phyloP scores from a whole-genome alignment of 2,797 vertebrate genomes.

The Peromyscus aztecus region DNA sequence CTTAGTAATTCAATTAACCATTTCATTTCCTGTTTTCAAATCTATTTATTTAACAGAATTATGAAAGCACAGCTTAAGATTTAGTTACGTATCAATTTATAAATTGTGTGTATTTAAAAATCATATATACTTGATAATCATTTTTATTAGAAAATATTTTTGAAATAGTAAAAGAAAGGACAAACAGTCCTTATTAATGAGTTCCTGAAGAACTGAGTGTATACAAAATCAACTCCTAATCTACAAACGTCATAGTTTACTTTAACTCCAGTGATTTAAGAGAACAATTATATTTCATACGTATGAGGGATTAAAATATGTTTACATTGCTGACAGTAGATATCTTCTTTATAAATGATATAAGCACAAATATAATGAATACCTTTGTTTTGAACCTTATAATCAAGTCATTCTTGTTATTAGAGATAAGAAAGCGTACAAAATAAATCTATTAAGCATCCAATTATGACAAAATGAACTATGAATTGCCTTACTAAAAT shows the following conservation, averaged over 20 bases:
- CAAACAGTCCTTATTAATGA: neutral
- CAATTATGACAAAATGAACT: neutral
- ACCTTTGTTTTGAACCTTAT: neutral
- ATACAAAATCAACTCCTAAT: constrained; percentile 18
- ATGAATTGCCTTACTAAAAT: neutral
- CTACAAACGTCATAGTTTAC: neutral
- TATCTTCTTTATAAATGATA: constrained; percentile 10
- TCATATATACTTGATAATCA: neutral
- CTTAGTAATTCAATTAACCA: neutral
- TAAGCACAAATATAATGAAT: neutral
- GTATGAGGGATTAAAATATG: neutral
- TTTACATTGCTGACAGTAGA: neutral
- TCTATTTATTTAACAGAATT: constrained; percentile 8
- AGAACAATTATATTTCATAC: neutral
- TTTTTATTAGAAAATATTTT: neutral
- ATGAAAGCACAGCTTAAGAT: neutral
- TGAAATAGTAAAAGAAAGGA: neutral
- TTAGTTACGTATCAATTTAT: neutral
- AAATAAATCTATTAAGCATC: neutral
- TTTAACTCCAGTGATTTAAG: neutral
- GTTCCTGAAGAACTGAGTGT: neutral
- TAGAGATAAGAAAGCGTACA: neutral
- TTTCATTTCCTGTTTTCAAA: neutral
- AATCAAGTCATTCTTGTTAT: neutral
- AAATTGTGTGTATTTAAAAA: neutral